Evolutionary conservation across 2,888 invertebrate genomes (phyloP), one percentile per base, ranked within the genome.

Genomic region (Leucania comma): DNA sequence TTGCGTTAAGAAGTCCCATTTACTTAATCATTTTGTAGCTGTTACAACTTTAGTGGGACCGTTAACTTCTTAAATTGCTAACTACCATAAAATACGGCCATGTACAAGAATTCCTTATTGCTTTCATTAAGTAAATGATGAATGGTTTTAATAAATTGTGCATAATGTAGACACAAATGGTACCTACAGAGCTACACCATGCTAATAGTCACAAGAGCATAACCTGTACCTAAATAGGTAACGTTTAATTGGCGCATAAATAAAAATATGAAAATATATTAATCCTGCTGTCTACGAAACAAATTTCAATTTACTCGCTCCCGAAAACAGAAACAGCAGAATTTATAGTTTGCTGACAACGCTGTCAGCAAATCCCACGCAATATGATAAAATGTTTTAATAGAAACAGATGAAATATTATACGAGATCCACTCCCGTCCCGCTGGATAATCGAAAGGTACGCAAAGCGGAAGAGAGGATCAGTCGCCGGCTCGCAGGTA

Each of bases 381-480:
- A 83, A 82, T 83, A 81, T 76, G 81, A 80, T 76, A 75, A 83
- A 83, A 84, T 83, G 75, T 84, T 86, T 84, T 85, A 87, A 87
- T 86, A 82, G 81, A 82, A 82, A 78, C 76, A 85, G 77, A 84
- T 85, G 81, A 86, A 86, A 84, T 85, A 83, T 85, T 85, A 80
- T 83, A 84, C 82, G 74, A 83, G 86, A 88, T 87, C 85, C 82
- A 84, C 84, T 87, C 85, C 78, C 77, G 85, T 85, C 80, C 82
- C 78, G 72, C 68, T 80, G 84, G 86, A 89, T 90, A 86, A 87
- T 88, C 86, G 89, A 86, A 88, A 87, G 80, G 83, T 84, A 82
- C 82, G 80, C 81, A 82, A 81, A 81, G 85, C 82, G 86, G 86
- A 87, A 88, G 85, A 82, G 82, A 85, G 84, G 84, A 89, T 89